Evolutionary conservation across 2,797 vertebrate genomes (phyloP).

Genomic region (Petrocephalus schoutedeni): DNA sequence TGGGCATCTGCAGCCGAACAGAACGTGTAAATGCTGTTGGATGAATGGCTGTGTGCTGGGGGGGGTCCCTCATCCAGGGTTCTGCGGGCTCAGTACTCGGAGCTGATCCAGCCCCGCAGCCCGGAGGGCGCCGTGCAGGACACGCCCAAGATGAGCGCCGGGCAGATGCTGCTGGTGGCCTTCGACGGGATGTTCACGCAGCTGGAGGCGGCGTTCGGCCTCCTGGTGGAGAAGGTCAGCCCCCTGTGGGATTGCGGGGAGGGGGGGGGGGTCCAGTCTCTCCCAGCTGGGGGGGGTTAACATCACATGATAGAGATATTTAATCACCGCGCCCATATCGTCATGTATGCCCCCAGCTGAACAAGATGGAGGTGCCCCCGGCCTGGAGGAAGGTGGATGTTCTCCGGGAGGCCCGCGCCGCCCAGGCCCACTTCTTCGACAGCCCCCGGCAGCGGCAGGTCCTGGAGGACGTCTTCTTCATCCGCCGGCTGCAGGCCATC

Average conservation of each 20-base stretch:
- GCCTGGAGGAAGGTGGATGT: slow-evolving; percentile 94
- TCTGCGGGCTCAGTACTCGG: slow-evolving; percentile 90
- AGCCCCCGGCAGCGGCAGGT: slow-evolving; percentile 76
- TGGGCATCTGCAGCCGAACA: not conserved
- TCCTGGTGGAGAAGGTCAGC: slow-evolving; percentile 89
- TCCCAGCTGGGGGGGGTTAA: not conserved
- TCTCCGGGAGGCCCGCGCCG: slow-evolving; percentile 81
- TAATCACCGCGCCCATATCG: not conserved
- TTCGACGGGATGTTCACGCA: slow-evolving; percentile 99
- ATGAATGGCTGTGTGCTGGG: not conserved
- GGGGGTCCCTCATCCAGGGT: slow-evolving; percentile 57
- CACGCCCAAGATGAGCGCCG: slow-evolving; percentile 95
- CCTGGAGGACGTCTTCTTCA: slow-evolving; percentile 92
- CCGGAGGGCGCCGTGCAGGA: slow-evolving; percentile 75
- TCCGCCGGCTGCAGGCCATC: slow-evolving; percentile 92
- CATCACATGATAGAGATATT: not conserved
- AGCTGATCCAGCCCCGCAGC: slow-evolving; percentile 90
- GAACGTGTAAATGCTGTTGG: not conserved
- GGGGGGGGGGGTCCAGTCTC: not conserved
- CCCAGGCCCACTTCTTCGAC: slow-evolving; percentile 87
- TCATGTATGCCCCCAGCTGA: slow-evolving; percentile 61
- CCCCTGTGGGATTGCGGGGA: not conserved
- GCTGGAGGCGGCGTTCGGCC: slow-evolving; percentile 88
- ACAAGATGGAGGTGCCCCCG: slow-evolving; percentile 85
- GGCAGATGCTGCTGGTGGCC: slow-evolving; percentile 95